phyloP scores from a whole-genome alignment of 2,797 vertebrate genomes.

The Myotis daubentonii region DNA sequence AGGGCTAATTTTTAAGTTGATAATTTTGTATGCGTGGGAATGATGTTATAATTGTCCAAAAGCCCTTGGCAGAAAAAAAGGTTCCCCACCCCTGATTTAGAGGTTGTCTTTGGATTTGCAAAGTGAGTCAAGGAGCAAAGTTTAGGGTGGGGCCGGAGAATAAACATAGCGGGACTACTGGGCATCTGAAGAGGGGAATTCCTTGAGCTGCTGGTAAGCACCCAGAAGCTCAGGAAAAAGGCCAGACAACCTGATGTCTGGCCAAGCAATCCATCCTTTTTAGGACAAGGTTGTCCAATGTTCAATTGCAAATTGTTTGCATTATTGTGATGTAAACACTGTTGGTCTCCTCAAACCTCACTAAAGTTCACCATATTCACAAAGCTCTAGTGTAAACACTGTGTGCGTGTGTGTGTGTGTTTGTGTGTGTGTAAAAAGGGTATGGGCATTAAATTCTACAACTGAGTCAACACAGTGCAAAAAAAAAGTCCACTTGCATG shows the following conservation, averaged over 20 bases:
- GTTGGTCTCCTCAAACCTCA: not conserved
- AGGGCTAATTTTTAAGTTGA: no score
- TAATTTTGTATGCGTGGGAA: no score
- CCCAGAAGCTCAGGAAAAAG: not conserved
- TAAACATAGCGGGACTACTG: not conserved
- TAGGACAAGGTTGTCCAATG: conserved; percentile 11
- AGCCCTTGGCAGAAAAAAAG: no score
- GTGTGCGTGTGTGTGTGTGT: not conserved
- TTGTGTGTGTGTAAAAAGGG: not conserved
- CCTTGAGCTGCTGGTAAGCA: not conserved
- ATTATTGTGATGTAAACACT: conserved; percentile 17
- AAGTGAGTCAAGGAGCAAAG: not conserved
- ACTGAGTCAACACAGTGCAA: not conserved
- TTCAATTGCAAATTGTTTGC: not conserved
- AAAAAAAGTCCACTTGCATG: not conserved
- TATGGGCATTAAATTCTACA: not conserved
- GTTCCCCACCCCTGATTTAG: not conserved
- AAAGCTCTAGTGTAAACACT: not conserved
- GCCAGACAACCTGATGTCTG: not conserved
- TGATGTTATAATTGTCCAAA: no score
- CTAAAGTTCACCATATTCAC: not conserved
- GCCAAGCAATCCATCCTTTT: not conserved
- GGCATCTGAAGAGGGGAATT: no score
- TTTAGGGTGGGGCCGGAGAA: not conserved
- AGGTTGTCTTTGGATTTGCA: not conserved